phyloP scores from a whole-genome alignment of 92 coral and sea anemone species.

The Actinernus sp. region DNA sequence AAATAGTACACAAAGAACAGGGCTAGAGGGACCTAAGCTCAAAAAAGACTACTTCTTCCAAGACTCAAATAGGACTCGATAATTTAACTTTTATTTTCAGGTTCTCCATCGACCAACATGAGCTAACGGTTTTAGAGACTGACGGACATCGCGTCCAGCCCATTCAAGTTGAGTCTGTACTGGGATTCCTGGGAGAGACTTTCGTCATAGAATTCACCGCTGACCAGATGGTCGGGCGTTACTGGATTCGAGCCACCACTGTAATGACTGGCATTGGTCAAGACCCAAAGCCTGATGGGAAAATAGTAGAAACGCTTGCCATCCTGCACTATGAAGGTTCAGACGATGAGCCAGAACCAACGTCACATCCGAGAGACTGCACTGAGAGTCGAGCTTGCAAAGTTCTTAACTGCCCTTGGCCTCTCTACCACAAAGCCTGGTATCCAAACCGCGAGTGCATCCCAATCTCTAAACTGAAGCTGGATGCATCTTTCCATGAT shows the following conservation, averaged over 20 bases:
- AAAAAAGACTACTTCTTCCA: no score
- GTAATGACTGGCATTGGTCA: slow-evolving; percentile 1
- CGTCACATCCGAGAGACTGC: slow-evolving; percentile 23
- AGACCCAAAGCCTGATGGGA: slow-evolving; percentile 39
- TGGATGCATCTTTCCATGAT: slow-evolving; percentile 20
- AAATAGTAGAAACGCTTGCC: slow-evolving; percentile 19
- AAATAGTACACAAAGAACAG: no score
- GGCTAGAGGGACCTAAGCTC: no score
- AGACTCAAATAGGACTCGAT: no score
- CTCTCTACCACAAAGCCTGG: slow-evolving; percentile 27
- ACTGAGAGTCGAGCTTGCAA: slow-evolving; percentile 36
- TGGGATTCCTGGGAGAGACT: slow-evolving; percentile 57
- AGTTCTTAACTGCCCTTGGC: slow-evolving; percentile 62
- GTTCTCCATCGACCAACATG: slow-evolving; percentile 65
- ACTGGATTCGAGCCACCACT: slow-evolving; percentile 61
- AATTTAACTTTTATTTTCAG: no score
- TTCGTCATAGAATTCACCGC: slow-evolving; percentile 55
- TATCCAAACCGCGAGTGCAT: slow-evolving; percentile 48
- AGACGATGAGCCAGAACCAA: slow-evolving; percentile 16
- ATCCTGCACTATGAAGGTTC: slow-evolving; percentile 39
- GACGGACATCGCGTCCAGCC: slow-evolving; percentile 66
- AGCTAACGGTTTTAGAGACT: slow-evolving; percentile 57
- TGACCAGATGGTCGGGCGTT: slow-evolving; percentile 27
- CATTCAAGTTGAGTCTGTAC: slow-evolving; percentile 38
- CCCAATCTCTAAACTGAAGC: slow-evolving; percentile 21